Conservation (phyloP, 2,797 vertebrate genomes). For the Sitta carolinensis region DNA sequence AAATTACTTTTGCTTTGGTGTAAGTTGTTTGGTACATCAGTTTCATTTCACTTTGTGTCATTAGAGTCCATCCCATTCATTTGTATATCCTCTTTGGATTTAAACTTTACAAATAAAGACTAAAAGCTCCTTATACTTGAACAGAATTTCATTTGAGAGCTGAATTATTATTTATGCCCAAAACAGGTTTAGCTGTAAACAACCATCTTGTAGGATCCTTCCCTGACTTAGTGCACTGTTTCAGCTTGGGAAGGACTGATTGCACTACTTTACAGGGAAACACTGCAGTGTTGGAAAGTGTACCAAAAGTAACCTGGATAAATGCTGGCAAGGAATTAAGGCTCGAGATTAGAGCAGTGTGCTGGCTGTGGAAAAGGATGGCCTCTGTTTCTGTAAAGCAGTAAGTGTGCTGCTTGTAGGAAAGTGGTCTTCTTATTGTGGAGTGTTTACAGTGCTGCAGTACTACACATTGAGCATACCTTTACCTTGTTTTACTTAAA, state of each 20-base stretch:
- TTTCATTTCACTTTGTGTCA: background rate
- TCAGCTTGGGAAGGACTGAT: background rate
- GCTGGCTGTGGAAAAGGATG: background rate
- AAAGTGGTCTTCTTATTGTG: background rate
- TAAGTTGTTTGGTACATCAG: background rate
- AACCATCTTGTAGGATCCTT: background rate
- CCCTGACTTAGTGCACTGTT: background rate
- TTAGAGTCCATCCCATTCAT: background rate
- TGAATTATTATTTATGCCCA: background rate
- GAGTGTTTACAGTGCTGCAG: background rate
- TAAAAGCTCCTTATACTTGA: background rate
- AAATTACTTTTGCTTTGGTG: background rate
- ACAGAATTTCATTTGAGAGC: background rate
- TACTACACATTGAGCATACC: background rate
- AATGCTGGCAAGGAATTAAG: background rate
- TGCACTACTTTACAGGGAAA: background rate
- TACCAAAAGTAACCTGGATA: background rate
- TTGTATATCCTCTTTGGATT: background rate
- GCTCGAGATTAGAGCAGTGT: background rate
- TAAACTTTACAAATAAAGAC: background rate
- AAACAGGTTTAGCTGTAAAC: background rate
- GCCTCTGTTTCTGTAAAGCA: background rate
- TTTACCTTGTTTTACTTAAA: background rate
- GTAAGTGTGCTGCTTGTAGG: background rate
- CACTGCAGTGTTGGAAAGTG: background rate